Evolutionary conservation across 2,888 invertebrate species (phyloP).

Genomic region (Margaritifera margaritifera): DNA sequence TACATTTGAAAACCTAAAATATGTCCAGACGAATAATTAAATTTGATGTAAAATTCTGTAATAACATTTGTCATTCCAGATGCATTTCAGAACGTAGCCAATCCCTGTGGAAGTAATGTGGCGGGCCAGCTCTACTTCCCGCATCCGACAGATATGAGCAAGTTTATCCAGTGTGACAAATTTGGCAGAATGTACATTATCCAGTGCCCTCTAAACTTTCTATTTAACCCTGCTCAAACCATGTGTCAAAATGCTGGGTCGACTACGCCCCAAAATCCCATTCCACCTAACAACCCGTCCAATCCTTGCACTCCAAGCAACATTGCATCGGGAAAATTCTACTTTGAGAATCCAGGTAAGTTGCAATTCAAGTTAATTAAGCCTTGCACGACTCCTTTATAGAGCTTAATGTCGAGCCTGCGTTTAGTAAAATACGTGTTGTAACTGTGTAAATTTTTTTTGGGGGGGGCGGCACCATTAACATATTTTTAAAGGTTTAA

Average conservation of each 20-base stretch:
- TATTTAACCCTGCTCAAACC: slow-evolving; percentile 24
- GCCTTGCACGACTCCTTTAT: too few species aligned
- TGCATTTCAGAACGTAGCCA: slow-evolving; percentile 49
- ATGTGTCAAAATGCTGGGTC: not conserved
- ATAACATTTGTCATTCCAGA: slow-evolving; percentile 26
- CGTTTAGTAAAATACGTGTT: too few species aligned
- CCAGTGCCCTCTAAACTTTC: slow-evolving; percentile 49
- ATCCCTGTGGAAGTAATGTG: slow-evolving; percentile 48
- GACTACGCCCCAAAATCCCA: not conserved
- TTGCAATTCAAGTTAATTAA: too few species aligned
- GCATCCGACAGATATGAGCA: slow-evolving; percentile 49
- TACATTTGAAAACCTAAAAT: too few species aligned
- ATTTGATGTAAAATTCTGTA: too few species aligned
- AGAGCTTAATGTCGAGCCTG: too few species aligned
- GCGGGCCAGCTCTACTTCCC: slow-evolving; percentile 44
- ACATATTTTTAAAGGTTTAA: too few species aligned
- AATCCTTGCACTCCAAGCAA: slow-evolving; percentile 60
- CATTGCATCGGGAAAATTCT: slow-evolving; percentile 48
- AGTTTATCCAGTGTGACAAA: slow-evolving; percentile 58
- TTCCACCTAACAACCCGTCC: slow-evolving; percentile 6
- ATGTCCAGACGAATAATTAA: too few species aligned
- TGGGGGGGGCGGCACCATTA: too few species aligned
- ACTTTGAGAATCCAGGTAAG: slow-evolving; percentile 48
- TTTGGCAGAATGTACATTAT: slow-evolving; percentile 56
- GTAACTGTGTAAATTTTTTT: too few species aligned